Evolutionary conservation across 1,140 invertebrate genomes (phyloP).

Genomic region (Euschistus heros): DNA sequence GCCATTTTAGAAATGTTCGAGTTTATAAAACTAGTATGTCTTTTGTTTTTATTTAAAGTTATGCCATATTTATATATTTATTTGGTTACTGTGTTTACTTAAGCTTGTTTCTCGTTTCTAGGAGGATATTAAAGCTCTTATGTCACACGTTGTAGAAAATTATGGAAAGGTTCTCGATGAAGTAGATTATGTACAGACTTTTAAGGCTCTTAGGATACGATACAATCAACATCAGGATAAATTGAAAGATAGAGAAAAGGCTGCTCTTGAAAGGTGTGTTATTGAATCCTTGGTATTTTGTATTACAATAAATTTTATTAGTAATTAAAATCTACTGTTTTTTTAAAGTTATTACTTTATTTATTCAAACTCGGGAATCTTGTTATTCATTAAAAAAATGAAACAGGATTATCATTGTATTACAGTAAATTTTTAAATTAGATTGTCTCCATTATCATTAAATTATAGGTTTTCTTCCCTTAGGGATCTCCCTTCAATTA

Average conservation of each 20-base stretch:
- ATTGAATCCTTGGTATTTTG: too few relatives aligned
- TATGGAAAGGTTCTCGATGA: slow-evolving; percentile 87
- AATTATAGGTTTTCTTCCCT: too few relatives aligned
- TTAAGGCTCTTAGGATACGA: slow-evolving; percentile 78
- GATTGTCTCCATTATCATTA: too few relatives aligned
- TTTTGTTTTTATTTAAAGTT: background rate
- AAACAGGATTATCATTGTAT: too few relatives aligned
- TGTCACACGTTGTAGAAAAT: slow-evolving; percentile 87
- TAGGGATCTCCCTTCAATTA: too few relatives aligned
- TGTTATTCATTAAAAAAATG: too few relatives aligned
- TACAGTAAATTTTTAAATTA: too few relatives aligned
- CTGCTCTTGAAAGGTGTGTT: slow-evolving; percentile 46
- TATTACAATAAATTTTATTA: too few relatives aligned
- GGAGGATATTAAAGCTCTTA: slow-evolving; percentile 93
- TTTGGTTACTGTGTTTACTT: background rate
- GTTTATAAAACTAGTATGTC: slow-evolving; percentile 77
- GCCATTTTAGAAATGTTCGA: slow-evolving; percentile 99
- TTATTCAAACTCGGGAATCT: too few relatives aligned
- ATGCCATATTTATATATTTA: background rate
- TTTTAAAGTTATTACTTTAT: too few relatives aligned
- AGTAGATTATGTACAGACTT: slow-evolving; percentile 95
- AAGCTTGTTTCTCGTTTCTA: slow-evolving; percentile 31
- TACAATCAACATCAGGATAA: slow-evolving; percentile 94
- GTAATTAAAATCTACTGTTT: too few relatives aligned
- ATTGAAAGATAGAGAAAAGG: slow-evolving; percentile 70